These are phyloP conservation scores for Augiades crinisus DNA, from an alignment of 2,888 invertebrate species.

Conservation along the genomic window DNA sequence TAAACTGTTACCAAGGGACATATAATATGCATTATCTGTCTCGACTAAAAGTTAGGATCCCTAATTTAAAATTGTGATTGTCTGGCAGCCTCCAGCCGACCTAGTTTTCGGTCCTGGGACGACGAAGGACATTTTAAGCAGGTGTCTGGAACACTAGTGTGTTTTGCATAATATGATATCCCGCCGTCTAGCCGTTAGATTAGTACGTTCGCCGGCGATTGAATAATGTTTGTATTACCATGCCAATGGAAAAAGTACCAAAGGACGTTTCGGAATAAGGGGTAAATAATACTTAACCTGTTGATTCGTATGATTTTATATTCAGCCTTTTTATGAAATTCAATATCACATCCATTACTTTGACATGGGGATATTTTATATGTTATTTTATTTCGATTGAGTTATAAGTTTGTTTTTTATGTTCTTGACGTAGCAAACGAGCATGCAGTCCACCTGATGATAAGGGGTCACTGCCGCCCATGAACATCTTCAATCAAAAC, in stretches of 20 bases:
- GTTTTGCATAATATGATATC: slow-evolving; percentile 67
- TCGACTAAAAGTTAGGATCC: slow-evolving; percentile 45
- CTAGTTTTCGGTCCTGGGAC: slow-evolving; percentile 69
- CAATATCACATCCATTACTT: no score
- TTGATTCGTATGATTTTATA: neutral
- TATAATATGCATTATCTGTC: slow-evolving; percentile 39
- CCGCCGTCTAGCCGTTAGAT: slow-evolving; percentile 60
- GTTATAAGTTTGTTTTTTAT: no score
- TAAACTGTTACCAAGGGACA: slow-evolving; percentile 33
- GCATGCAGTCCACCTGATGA: no score
- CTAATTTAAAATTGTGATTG: slow-evolving; percentile 78
- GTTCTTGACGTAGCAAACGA: no score
- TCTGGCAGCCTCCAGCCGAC: slow-evolving; percentile 70
- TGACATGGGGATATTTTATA: no score
- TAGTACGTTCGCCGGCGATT: slow-evolving; percentile 37
- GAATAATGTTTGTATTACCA: slow-evolving; percentile 25
- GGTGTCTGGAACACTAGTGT: slow-evolving; percentile 60
- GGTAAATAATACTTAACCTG: slow-evolving; percentile 1
- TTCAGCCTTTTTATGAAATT: no score
- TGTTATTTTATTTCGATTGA: no score
- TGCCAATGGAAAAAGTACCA: neutral
- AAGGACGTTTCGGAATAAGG: neutral
- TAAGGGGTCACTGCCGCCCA: no score
- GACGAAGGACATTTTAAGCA: slow-evolving; percentile 64
- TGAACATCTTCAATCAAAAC: no score